Evolutionary conservation across 2,113 vertebrate species (phyloP), one percentile per base, ranked within the genome.

Genomic region (Chrysemys picta): DNA sequence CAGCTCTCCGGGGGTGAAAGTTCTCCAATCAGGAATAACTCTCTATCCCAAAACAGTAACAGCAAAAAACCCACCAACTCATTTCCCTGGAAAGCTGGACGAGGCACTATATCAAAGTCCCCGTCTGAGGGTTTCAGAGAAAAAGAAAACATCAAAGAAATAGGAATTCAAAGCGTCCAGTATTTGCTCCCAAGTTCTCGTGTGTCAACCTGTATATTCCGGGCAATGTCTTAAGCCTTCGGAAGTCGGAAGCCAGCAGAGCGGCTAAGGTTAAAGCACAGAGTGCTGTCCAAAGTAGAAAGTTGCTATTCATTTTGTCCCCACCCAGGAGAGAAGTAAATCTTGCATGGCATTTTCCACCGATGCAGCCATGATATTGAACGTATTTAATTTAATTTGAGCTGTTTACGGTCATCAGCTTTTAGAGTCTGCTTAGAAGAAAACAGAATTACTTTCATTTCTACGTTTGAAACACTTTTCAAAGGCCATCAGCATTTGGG

Each of bases 201-300:
- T 0, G 53, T 25, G 57, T 35, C 45, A 13, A 12, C 2, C 0
- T 31, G 9, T n/a, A 8, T 42, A 29, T 21, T 25, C 2, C 1
- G 42, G 78, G 38, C 35, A 80, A 29, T 14, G 80, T 3, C 42
- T 45, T 14, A 8, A 84, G 57, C 49, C 31, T 80, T 81, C 50
- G 2, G 75, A 62, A 87, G 86, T 49, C 5, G 4, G 42, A 2
- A 29, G 53, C 81, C 56, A 45, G 85, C 54, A 1, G 38, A 83
- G 82, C 17, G 19, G 79, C 5, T 1, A 80, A 21, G 62, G 47
- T 1, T n/a, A 25, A 50, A 89, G 80, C 2, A 1, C 5, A 5
- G 69, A 14, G 72, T 12, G 24, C 52, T 42, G 78, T 47, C 85
- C 56, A 80, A 45, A 76, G n/a, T 22, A 54, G 47, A 75, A 90